Evolutionary conservation across 2,113 vertebrate species (phyloP), one percentile per base, ranked within the genome.

Genomic region (Fregata magnificens): DNA sequence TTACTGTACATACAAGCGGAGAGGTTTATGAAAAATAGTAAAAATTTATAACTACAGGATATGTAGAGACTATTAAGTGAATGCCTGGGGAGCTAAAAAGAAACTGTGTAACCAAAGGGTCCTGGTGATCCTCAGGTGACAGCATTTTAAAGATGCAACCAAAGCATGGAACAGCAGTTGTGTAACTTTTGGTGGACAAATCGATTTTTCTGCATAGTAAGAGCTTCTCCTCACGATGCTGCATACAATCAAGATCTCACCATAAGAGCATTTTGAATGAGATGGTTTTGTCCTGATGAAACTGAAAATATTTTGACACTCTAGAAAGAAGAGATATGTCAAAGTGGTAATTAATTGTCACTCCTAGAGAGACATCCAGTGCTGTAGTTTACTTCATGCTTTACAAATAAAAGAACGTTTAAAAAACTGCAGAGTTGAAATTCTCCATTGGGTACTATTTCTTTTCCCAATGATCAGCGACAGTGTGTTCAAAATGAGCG

Each of bases 221-320:
- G n/a, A 65, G 34, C 29, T 86, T 70, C 52, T 85, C 14, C 16
- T 93, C 22, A 15, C 71, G 55, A 72, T 40, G 61, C 20, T 40
- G 52, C 61, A 74, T 36, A 29, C 31, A 76, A 56, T 52, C 47
- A 82, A 59, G 67, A 85, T 69, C n/a, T 84, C 71, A 78, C 47
- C 28, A 31, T 21, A 91, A 90, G 11, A 87, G 16, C 34, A 76
- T 72, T 95, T 72, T 69, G 86, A 94, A 59, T 69, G 49, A 86
- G 55, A 89, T 65, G 14, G 28, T 42, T 74, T 92, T 92, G 59
- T 79, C 34, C 40, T 29, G 9, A 63, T 52, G 50, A 95, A 95
- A 87, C 1, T 61, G 47, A 91, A 95, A 93, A 88, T 82, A 88
- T 85, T 95, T 84, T 86, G 63, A 92, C 50, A 83, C 28, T 94